Evolutionary conservation across 2,797 vertebrate genomes (phyloP), one percentile per base, ranked within the genome.

Genomic region (Sciaenops ocellatus): DNA sequence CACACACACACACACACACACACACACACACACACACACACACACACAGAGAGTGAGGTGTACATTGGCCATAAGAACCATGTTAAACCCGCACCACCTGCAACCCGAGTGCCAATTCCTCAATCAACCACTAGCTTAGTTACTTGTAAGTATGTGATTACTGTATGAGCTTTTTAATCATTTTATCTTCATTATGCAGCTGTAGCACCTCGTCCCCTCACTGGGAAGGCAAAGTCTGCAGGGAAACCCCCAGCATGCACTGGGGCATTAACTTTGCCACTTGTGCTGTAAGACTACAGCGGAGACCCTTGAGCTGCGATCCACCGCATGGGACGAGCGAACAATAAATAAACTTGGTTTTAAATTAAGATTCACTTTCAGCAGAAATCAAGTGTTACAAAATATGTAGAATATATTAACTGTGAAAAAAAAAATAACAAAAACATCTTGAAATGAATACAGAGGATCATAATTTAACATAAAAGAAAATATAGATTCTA

Each of bases 391-490:
- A 95, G 94, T 95, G 94, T 96, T 96, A 95, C 94, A 96, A 97
- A 96, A 79, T 95, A 96, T 95, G 96, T 96, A 96, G 95, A 96
- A 97, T 97, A 97, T 96, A 97, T 97, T 97, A 97, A 97, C 96
- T 96, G 96, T 96, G 95, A 94, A 91, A 94, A 92, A 91, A 91
- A 94, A 92, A 90, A 78, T 42, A 42, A 42, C 41, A 76, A 93
- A 89, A 72, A 87, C 82, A 97, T 97, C 95, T 96, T 96, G 94
- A 92, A 94, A 97, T 96, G 97, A 96, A 97, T 96, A 96, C 93
- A 92, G 95, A 96, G 95, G 95, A 97, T 96, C 96, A 97, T 97
- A 97, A 97, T 96, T 97, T 97, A 96, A 95, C 85, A 96, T 96
- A 96, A 96, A 96, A 96, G 95, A 96, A 96, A 97, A 79, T 59